Evolutionary conservation across 2,113 vertebrate genomes (phyloP).

Genomic region (Centrocercus urophasianus): DNA sequence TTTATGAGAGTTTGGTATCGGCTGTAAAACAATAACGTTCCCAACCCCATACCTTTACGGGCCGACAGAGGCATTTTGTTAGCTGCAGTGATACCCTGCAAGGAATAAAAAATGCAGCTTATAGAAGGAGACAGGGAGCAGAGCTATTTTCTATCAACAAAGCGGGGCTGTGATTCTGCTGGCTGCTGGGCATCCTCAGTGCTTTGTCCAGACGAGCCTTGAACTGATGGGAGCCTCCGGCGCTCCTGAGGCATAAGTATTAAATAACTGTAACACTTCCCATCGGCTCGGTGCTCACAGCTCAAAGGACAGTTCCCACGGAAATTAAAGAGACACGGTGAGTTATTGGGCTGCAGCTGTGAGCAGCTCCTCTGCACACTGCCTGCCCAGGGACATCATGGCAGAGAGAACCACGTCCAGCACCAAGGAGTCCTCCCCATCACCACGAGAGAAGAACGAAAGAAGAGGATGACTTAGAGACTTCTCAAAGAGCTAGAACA

Average conservation of each 20-base stretch:
- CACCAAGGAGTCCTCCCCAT: not conserved
- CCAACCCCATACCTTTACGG: not conserved
- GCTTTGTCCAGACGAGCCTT: not conserved
- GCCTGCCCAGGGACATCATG: not conserved
- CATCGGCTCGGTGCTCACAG: not conserved
- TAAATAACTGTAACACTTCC: not conserved
- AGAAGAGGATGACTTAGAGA: not conserved
- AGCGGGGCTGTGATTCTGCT: not conserved
- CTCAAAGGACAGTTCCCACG: not conserved
- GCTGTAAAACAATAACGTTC: not conserved
- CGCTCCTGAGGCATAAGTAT: not conserved
- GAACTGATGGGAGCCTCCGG: not conserved
- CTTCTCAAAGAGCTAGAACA: not conserved
- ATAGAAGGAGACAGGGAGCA: not conserved
- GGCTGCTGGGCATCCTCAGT: not conserved
- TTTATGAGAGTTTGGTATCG: not conserved
- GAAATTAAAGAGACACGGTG: not conserved
- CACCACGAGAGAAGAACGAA: not conserved
- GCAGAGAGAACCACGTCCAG: not conserved
- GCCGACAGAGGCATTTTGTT: not conserved
- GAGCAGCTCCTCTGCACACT: not conserved
- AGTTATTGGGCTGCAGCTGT: slow-evolving; percentile 20
- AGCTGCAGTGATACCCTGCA: not conserved
- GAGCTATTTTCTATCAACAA: not conserved
- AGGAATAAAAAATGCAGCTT: not conserved